Percentiles rank a stretch among this genome's conserved stretches.
These are phyloP conservation scores for Melangyna quadrimaculata DNA, from an alignment of 2,888 invertebrate species.

Conservation along the genomic window DNA sequence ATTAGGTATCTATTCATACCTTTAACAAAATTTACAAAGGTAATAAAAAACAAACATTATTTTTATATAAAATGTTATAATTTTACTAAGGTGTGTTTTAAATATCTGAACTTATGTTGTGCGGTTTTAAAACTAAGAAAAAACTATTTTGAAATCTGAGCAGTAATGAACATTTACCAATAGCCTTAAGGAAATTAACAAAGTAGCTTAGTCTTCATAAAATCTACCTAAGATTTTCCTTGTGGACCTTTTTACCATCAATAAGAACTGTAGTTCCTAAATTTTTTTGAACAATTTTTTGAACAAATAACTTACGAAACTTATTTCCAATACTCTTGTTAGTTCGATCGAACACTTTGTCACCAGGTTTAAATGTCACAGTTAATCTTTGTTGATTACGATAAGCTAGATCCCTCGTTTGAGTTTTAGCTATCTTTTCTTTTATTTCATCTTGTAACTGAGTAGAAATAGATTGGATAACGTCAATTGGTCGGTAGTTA, in stretches of 20 bases:
- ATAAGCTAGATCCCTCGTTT: neutral
- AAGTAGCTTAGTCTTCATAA: too few species aligned
- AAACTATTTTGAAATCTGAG: too few species aligned
- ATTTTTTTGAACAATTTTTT: slow-evolving; percentile 28
- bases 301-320: slow-evolving; percentile 9
- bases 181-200: neutral
- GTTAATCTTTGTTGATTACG: neutral
- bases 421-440: neutral
- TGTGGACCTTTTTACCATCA: slow-evolving; percentile 24
- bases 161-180: neutral
- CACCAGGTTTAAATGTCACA: slow-evolving; percentile 2
- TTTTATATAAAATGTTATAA: too few species aligned
- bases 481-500: slow-evolving; percentile 13
- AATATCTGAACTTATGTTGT: too few species aligned
- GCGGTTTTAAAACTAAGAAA: too few species aligned
- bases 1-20: too few species aligned
- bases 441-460: neutral
- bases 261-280: slow-evolving; percentile 25
- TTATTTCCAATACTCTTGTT: slow-evolving; percentile 31
- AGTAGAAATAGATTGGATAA: neutral
- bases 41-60: too few species aligned
- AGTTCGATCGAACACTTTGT: slow-evolving; percentile 2
- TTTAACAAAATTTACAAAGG: too few species aligned
- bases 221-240: slow-evolving; percentile 22
- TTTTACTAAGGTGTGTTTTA: too few species aligned